Conservation (phyloP, 2,797 vertebrate genomes). For the Ispidina picta region DNA sequence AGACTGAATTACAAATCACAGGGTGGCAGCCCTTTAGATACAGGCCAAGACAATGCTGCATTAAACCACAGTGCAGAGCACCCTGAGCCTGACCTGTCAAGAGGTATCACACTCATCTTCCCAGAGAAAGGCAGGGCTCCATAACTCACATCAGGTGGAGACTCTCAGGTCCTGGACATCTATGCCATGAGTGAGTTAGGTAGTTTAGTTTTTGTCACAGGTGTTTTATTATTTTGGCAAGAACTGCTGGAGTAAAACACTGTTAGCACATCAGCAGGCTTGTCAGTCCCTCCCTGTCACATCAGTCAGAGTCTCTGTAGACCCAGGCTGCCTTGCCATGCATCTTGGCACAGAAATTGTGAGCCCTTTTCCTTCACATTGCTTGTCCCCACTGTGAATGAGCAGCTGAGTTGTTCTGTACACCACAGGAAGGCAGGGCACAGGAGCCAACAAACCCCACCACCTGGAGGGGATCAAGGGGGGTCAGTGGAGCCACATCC, state of each 20-base stretch:
- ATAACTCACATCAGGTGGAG: neutral
- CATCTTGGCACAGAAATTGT: neutral
- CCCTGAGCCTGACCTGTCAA: neutral
- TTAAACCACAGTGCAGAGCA: slow-evolving; percentile 27
- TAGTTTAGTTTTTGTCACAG: slow-evolving; percentile 13
- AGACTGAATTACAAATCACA: slow-evolving; percentile 61
- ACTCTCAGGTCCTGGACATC: neutral
- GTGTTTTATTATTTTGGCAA: slow-evolving; percentile 41
- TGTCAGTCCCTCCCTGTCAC: slow-evolving; percentile 44
- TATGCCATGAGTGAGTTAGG: neutral
- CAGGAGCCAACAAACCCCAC: neutral
- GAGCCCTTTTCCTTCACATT: neutral
- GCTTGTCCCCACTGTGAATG: neutral
- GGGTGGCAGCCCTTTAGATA: slow-evolving; percentile 43
- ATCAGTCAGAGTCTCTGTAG: slow-evolving; percentile 34
- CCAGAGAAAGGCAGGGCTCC: neutral
- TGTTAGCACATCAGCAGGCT: slow-evolving; percentile 51
- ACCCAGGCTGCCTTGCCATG: neutral
- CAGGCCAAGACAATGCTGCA: neutral
- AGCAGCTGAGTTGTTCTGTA: neutral
- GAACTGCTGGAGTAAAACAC: slow-evolving; percentile 19
- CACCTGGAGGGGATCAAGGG: rapidly evolving
- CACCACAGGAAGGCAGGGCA: neutral
- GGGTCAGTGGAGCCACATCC: neutral
- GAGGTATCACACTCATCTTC: neutral